A percentile compares a stretch with the other conserved stretches of the same genome.
These are phyloP conservation scores for Trypoxylon attenuatum DNA, from an alignment of 2,888 invertebrate species.

Conservation along the genomic window DNA sequence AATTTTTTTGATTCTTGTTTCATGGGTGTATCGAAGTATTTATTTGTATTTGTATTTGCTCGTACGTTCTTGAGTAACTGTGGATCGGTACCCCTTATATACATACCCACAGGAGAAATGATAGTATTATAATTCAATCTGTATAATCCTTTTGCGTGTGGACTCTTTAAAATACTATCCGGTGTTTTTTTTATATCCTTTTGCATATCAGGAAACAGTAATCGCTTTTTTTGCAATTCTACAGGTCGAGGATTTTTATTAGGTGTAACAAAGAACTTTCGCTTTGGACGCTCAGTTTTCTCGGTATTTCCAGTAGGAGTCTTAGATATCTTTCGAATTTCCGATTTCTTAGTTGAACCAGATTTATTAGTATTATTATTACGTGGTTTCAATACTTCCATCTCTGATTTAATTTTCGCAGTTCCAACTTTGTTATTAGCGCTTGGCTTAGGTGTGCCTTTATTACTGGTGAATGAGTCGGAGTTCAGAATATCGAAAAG, in stretches of 20 bases:
- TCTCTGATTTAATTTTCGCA: neutral
- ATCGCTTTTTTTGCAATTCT: conserved; percentile 28
- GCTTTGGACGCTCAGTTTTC: neutral
- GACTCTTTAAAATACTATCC: conserved; percentile 39
- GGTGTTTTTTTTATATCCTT: neutral
- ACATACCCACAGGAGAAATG: conserved; percentile 64
- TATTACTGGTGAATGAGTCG: neutral
- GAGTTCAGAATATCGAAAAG: conserved; percentile 16
- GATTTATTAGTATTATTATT: neutral
- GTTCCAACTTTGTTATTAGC: neutral
- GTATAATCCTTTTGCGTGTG: conserved; percentile 41
- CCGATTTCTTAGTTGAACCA: neutral
- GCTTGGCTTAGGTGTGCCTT: neutral
- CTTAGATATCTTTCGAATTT: neutral
- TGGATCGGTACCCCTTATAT: conserved; percentile 63
- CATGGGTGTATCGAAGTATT: conserved; percentile 5
- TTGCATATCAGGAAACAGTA: conserved; percentile 45
- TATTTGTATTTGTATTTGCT: conserved; percentile 35
- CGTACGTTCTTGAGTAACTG: conserved; percentile 60
- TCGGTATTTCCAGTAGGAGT: neutral
- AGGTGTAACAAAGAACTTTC: conserved; percentile 59
- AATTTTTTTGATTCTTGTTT: neutral
- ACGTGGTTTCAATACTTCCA: neutral
- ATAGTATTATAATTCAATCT: conserved; percentile 56
- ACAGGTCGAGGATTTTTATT: conserved; percentile 45